A percentile compares a stretch with the other conserved stretches of the same genome.
These are phyloP conservation scores for Myocastor coypus DNA, from an alignment of 2,113 vertebrate genomes.

Conservation along the genomic window DNA sequence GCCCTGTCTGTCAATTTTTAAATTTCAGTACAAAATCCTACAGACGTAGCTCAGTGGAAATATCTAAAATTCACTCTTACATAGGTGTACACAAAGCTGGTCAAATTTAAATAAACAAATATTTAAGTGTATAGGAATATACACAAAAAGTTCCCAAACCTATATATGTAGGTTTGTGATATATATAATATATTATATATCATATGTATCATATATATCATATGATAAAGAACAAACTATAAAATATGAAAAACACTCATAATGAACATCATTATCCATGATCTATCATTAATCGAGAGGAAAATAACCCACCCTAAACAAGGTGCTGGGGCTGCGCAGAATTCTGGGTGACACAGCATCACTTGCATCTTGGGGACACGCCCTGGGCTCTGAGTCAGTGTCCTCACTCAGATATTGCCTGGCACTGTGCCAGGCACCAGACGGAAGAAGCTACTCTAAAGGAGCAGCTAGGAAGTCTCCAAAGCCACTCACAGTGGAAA, in stretches of 20 bases:
- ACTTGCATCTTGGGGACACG: too few relatives aligned
- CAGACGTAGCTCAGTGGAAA: not conserved
- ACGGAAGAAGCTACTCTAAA: not conserved
- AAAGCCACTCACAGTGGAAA: not conserved
- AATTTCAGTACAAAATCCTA: not conserved
- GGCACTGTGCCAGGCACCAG: not conserved
- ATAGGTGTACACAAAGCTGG: not conserved
- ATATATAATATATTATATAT: not conserved
- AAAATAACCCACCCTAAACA: not conserved
- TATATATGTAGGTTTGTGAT: not conserved
- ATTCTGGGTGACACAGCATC: not conserved
- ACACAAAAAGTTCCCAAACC: not conserved
- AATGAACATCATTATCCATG: not conserved
- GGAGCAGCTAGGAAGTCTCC: not conserved
- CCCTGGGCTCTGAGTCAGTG: not conserved
- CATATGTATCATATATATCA: too few relatives aligned
- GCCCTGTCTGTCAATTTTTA: not conserved
- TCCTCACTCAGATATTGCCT: not conserved
- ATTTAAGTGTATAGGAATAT: not conserved
- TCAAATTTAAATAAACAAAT: conserved; percentile 6
- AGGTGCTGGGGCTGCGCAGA: not conserved
- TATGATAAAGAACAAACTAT: not conserved
- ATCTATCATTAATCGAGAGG: not conserved
- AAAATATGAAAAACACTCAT: not conserved
- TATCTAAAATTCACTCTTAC: not conserved